These are phyloP conservation scores for Eremobia ochroleuca DNA, from an alignment of 2,888 invertebrate species.

Conservation along the genomic window DNA sequence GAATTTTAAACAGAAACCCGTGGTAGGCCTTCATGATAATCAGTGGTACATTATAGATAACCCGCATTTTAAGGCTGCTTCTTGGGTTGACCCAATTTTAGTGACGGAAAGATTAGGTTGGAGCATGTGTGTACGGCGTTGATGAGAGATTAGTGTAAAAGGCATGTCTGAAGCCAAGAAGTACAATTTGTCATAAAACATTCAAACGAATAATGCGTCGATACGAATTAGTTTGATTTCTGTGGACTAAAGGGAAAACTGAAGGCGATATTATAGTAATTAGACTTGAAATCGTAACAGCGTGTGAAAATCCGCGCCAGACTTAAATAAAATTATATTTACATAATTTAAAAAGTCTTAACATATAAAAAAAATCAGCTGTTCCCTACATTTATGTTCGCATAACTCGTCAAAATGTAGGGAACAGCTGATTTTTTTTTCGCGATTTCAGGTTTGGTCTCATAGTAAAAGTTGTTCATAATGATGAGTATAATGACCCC, in stretches of 20 bases:
- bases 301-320: background rate
- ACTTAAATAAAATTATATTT: background rate
- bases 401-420: too few species aligned
- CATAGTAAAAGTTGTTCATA: too few species aligned
- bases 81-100: slow-evolving; percentile 58
- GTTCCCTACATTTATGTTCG: too few species aligned
- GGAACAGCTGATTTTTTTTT: too few species aligned
- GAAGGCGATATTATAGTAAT: background rate
- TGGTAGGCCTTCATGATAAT: slow-evolving; percentile 67
- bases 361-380: too few species aligned
- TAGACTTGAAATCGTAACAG: too few species aligned
- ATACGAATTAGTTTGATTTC: background rate
- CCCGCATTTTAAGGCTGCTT: slow-evolving; percentile 58
- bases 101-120: slow-evolving; percentile 28
- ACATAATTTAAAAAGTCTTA: too few species aligned
- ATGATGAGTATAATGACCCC: too few species aligned
- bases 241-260: background rate
- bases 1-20: slow-evolving; percentile 73
- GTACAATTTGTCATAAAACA: background rate
- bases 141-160: slow-evolving; percentile 23
- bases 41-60: slow-evolving; percentile 65
- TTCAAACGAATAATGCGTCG: too few species aligned
- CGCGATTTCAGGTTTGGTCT: too few species aligned
- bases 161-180: background rate
- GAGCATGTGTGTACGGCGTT: slow-evolving; percentile 10